phyloP scores from a whole-genome alignment of 1,140 invertebrate species.

The Hydropsyche tenuis region DNA sequence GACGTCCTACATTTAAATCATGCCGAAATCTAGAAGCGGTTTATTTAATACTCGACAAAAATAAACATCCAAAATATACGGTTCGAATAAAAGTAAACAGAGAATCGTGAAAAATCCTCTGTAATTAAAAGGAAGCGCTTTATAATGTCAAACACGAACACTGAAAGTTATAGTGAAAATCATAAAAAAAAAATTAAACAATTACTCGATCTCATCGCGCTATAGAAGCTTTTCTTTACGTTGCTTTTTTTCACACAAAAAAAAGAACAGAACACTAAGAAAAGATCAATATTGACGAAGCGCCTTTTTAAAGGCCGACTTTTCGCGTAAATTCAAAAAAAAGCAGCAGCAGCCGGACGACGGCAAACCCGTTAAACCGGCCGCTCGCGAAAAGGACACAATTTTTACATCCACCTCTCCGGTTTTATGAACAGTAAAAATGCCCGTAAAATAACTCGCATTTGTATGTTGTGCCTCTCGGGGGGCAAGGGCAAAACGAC shows the following conservation, averaged over 20 bases:
- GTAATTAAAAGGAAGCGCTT: not conserved
- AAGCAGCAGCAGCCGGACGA: no score
- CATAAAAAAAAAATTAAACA: not conserved
- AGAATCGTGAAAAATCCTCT: no score
- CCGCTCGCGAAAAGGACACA: slow-evolving; percentile 31
- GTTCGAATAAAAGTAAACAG: not conserved
- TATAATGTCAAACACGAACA: not conserved
- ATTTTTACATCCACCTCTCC: slow-evolving; percentile 35
- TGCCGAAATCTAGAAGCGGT: no score
- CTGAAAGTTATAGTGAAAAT: not conserved
- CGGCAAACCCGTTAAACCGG: slow-evolving; percentile 21
- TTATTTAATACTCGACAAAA: no score
- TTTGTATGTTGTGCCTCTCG: slow-evolving; percentile 14
- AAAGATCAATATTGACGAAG: not conserved
- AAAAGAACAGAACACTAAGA: not conserved
- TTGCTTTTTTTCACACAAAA: not conserved
- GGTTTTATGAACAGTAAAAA: slow-evolving; percentile 42
- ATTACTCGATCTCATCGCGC: not conserved
- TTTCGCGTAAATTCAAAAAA: slow-evolving; percentile 1
- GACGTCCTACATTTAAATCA: no score
- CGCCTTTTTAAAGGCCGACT: slow-evolving; percentile 1
- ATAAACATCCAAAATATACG: slow-evolving; percentile 5
- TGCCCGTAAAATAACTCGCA: slow-evolving; percentile 36
- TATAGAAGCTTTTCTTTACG: not conserved
- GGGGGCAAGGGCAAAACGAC: not conserved